Base-by-base conservation (phyloP, 2,888 invertebrate genomes). In the Plebejus anna region DNA sequence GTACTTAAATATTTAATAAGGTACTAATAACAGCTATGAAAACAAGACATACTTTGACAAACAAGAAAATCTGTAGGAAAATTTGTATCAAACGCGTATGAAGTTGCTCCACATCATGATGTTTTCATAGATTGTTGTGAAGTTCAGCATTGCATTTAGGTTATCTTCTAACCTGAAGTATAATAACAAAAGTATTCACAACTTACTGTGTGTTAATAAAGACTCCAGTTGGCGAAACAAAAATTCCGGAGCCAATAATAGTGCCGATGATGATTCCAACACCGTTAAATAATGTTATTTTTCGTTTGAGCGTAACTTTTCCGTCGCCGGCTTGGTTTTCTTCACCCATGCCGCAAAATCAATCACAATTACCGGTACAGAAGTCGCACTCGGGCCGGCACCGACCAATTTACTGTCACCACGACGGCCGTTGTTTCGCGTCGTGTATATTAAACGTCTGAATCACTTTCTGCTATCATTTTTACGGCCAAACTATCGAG, bases 221-320 rank as follows among this genome's bases (percentile, higher is more conserved):
- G 80, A 97, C 96, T 81, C 96, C 97, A 80, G 97, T 96, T n/a
- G 98, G 98, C 47, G 98, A 96, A 82, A 98, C 96, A 89, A 98
- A 98, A 82, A 98, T 98, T 76, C 98, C 98, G 78, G 98, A 95
- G 71, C 98, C 98, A 81, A 98, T 97, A 83, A 98, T 98, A 51
- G 97, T 96, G 61, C 98, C 98, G 70, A 98, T 97, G 84, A 98
- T 98, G 79, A 98, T 96, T 47, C 97, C 97, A 42, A 98, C 97
- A 81, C 98, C 98, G 92, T 97, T 97, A 82, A 96, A 94, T 71
- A 98, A 94, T 51, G 97, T 97, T 83, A 98, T 96, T 94, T 97
- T 97, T 79, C 97, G 95, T 92, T 97, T 97, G 80, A 97, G 89
- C 82, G 96, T 96, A 82, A 96, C 95, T 90, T 95, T 95, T 77